Conservation (phyloP, 2,113 vertebrate species). For the Cyprinodon tularosa region DNA sequence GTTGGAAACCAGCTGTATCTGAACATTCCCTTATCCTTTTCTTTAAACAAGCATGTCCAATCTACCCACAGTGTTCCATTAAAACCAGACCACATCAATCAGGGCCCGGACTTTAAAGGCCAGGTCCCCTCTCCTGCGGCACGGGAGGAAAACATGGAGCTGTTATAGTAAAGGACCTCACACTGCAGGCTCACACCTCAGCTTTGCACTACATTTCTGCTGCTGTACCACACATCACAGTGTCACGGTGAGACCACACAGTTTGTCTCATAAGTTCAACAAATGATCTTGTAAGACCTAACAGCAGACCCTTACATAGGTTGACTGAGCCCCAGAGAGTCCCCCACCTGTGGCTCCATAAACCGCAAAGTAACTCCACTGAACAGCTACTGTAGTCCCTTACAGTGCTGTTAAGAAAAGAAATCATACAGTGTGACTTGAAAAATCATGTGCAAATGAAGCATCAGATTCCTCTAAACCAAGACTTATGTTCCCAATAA, state of each 20-base stretch:
- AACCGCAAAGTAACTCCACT: slow-evolving; percentile 42
- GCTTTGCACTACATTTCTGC: slow-evolving; percentile 58
- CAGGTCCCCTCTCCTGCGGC: slow-evolving; percentile 66
- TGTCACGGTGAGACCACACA: slow-evolving; percentile 68
- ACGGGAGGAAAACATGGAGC: slow-evolving; percentile 57
- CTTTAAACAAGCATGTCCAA: slow-evolving; percentile 75
- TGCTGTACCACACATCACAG: slow-evolving; percentile 68
- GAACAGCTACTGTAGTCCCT: slow-evolving; percentile 44
- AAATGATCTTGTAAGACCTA: slow-evolving; percentile 69
- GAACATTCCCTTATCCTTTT: slow-evolving; percentile 40
- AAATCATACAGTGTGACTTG: slow-evolving; percentile 38
- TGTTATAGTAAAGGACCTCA: slow-evolving; percentile 71
- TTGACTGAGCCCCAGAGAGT: slow-evolving; percentile 51
- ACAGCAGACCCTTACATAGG: slow-evolving; percentile 40
- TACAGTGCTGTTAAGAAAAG: slow-evolving; percentile 39
- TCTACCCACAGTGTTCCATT: slow-evolving; percentile 75
- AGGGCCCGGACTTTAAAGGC: slow-evolving; percentile 73
- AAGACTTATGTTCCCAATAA: slow-evolving; percentile 37
- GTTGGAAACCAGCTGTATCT: slow-evolving; percentile 66
- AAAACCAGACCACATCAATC: slow-evolving; percentile 76
- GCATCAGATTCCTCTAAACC: slow-evolving; percentile 44
- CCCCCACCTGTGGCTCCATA: slow-evolving; percentile 51
- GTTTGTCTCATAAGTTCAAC: slow-evolving; percentile 60
- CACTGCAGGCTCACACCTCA: slow-evolving; percentile 49
- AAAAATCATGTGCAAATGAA: slow-evolving; percentile 62